Conservation (phyloP, 2,888 invertebrate species). For the Entomobrya multifasciata region DNA sequence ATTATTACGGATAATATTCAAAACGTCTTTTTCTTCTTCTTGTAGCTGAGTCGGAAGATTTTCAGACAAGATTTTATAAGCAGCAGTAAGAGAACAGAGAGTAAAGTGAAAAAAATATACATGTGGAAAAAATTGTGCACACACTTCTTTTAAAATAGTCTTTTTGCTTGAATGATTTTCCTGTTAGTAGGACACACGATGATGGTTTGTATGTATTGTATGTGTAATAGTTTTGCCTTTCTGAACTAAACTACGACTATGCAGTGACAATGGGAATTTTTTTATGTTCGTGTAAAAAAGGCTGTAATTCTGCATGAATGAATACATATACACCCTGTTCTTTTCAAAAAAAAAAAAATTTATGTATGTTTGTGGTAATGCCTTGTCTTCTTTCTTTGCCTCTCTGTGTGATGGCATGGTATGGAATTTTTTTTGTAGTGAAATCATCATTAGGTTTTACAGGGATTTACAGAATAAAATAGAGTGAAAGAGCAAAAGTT, state of each 20-base stretch:
- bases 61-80: conserved; percentile 10
- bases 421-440: not conserved
- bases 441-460: no score
- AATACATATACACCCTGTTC: not conserved
- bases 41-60: not conserved
- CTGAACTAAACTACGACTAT: not conserved
- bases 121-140: no score
- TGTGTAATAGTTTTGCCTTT: not conserved
- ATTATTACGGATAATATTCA: conserved; percentile 52
- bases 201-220: not conserved
- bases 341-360: not conserved
- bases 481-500: not conserved
- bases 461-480: not conserved
- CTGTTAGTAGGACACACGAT: not conserved
- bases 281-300: not conserved
- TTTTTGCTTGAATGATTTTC: conserved; percentile 14
- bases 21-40: conserved; percentile 25
- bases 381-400: not conserved
- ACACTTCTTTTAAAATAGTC: not conserved
- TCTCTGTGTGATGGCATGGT: not conserved
- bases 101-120: no score
- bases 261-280: conserved; percentile 16
- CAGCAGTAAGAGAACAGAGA: not conserved
- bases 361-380: not conserved
- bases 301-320: not conserved